Conservation (phyloP, 1,140 invertebrate species). For the Dendrolimus punctatus region DNA sequence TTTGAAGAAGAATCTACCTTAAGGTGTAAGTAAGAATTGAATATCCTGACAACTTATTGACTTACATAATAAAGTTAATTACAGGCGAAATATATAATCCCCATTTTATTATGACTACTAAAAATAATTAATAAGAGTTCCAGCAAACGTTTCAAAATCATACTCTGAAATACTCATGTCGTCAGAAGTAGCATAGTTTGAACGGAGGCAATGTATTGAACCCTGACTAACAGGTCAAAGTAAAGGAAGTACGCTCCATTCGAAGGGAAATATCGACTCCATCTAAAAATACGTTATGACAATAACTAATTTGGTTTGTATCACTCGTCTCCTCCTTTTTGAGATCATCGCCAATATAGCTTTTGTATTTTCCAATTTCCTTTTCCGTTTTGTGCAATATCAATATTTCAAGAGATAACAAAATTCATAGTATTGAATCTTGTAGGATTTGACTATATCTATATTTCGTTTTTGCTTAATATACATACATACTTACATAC, state of each 20-base stretch:
- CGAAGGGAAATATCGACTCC: constrained; percentile 23
- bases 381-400: not conserved
- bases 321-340: not conserved
- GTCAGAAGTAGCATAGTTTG: constrained; percentile 23
- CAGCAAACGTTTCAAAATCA: not conserved
- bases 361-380: not conserved
- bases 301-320: constrained; percentile 24
- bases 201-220: constrained; percentile 26
- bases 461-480: too few species aligned
- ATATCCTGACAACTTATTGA: too few species aligned
- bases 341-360: not conserved
- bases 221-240: constrained; percentile 40
- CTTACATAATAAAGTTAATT: too few species aligned
- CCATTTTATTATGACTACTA: too few species aligned
- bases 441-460: too few species aligned
- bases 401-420: too few species aligned
- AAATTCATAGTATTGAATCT: too few species aligned
- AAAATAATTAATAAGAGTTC: too few species aligned
- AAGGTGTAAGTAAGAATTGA: too few species aligned
- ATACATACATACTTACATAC: too few species aligned
- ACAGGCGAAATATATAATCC: too few species aligned
- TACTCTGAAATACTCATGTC: not conserved
- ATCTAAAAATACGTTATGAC: constrained; percentile 26
- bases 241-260: constrained; percentile 28
- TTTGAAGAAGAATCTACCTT: too few species aligned